Evolutionary conservation across 2,888 invertebrate species (phyloP).

Genomic region (Acanthacorydalis orientalis): DNA sequence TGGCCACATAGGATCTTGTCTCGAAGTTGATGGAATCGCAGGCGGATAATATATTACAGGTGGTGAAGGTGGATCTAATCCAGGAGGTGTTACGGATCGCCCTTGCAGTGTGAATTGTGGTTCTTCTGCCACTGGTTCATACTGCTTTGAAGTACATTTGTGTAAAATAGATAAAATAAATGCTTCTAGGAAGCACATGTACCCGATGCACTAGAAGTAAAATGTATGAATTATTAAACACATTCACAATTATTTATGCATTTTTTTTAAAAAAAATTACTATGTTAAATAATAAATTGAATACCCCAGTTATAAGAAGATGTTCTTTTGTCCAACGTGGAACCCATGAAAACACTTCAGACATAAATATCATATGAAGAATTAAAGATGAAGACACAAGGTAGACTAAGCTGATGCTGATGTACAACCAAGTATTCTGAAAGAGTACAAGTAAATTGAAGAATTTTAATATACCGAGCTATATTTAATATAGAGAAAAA

Average conservation of each 20-base stretch:
- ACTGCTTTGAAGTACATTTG: constrained; percentile 36
- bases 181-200: constrained; percentile 41
- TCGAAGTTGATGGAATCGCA: constrained; percentile 30
- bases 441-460: constrained; percentile 13
- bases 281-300: constrained; percentile 13
- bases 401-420: constrained; percentile 53
- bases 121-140: constrained; percentile 44
- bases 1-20: constrained; percentile 28
- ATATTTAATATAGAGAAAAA: too few relatives aligned
- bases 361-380: constrained; percentile 48
- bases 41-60: constrained; percentile 18
- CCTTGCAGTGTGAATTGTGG: constrained; percentile 33
- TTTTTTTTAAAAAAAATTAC: background rate
- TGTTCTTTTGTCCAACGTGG: constrained; percentile 57
- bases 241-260: constrained; percentile 2
- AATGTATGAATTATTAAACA: background rate
- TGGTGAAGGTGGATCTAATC: constrained; percentile 19
- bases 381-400: constrained; percentile 51
- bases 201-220: constrained; percentile 37
- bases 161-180: constrained; percentile 38
- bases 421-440: constrained; percentile 56
- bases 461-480: too few relatives aligned
- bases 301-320: constrained; percentile 45
- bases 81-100: constrained; percentile 18
- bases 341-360: constrained; percentile 48